phyloP scores from a whole-genome alignment of 2,113 vertebrate species.

The Varanus salvator region DNA sequence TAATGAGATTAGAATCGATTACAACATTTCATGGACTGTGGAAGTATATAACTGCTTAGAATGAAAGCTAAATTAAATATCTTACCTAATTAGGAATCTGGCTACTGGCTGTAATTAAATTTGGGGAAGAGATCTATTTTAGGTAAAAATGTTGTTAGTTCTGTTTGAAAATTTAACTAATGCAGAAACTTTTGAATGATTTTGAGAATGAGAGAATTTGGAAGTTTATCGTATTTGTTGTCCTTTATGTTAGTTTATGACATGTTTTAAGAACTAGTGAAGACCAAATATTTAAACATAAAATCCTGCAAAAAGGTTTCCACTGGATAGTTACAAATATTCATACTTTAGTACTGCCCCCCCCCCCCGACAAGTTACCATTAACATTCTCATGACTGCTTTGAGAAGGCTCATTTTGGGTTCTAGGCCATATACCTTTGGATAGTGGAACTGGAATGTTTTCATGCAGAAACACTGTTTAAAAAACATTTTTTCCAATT shows the following conservation, averaged over 20 bases:
- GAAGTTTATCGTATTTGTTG: not conserved
- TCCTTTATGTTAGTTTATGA: not conserved
- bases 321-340: not conserved
- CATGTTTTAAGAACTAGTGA: not conserved
- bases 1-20: conserved; percentile 75
- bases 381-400: not conserved
- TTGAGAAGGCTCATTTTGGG: not conserved
- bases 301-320: not conserved
- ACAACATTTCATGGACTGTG: conserved; percentile 70
- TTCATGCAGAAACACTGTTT: not conserved
- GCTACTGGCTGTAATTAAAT: conserved; percentile 72
- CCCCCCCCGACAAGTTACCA: not conserved
- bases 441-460: not conserved
- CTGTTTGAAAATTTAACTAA: conserved; percentile 21
- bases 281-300: not conserved
- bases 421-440: not conserved
- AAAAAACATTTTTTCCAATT: not conserved
- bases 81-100: conserved; percentile 69
- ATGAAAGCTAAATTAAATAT: conserved; percentile 77
- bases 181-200: not conserved
- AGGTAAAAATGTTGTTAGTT: conserved; percentile 62
- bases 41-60: conserved; percentile 74
- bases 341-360: not conserved
- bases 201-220: not conserved
- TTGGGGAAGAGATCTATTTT: conserved; percentile 59